These are phyloP conservation scores for Sitophilus oryzae DNA, from an alignment of 1,140 invertebrate species.

Conservation along the genomic window DNA sequence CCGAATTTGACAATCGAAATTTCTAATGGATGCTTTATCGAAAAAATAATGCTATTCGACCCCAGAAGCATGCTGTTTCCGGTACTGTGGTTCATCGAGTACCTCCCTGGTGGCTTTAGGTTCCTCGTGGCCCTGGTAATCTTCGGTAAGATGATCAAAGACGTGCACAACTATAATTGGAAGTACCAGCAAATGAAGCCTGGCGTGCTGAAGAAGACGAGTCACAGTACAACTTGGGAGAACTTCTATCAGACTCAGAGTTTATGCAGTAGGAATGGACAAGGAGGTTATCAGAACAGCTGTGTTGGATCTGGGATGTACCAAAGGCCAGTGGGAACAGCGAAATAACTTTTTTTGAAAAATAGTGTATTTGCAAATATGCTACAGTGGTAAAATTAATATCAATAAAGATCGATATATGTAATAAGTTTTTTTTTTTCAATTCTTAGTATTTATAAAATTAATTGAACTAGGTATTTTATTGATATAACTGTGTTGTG, in stretches of 20 bases:
- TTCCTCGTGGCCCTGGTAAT: conserved; percentile 27
- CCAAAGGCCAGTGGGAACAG: no score
- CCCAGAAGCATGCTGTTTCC: conserved; percentile 23
- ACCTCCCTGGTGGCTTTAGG: conserved; percentile 24
- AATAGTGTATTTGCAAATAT: no score
- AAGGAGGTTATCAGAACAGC: background rate
- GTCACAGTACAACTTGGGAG: conserved; percentile 1
- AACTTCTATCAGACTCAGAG: conserved; percentile 1
- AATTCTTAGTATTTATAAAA: no score
- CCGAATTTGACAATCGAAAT: no score
- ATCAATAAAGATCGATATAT: no score
- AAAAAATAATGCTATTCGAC: background rate
- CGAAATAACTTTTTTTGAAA: no score
- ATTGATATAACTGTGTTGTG: no score
- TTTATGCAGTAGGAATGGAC: background rate
- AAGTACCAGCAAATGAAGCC: conserved; percentile 4
- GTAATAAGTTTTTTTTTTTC: background rate
- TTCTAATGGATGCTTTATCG: no score
- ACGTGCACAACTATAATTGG: conserved; percentile 25
- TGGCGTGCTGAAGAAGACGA: conserved; percentile 16
- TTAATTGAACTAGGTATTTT: no score
- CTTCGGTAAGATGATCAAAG: conserved; percentile 26
- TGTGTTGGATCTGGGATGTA: no score
- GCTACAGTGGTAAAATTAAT: no score
- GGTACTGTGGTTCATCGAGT: conserved; percentile 29